phyloP scores from a whole-genome alignment of 2,797 vertebrate species.

The Enoplosus armatus region DNA sequence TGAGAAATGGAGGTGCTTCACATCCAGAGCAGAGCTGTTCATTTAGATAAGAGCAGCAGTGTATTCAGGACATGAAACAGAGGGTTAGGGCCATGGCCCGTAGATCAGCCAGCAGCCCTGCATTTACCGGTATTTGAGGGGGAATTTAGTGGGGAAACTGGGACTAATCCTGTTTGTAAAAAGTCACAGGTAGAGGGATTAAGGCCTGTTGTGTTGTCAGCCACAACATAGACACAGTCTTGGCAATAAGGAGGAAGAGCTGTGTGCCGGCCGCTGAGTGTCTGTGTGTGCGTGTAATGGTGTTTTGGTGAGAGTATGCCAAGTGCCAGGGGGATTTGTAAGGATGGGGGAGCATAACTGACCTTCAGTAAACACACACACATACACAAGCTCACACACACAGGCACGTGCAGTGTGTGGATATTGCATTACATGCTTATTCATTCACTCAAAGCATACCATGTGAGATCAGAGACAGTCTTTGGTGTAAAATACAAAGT shows the following conservation, averaged over 20 bases:
- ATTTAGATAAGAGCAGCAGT: conserved; percentile 82
- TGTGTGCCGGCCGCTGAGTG: conserved; percentile 28
- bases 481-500: conserved; percentile 22
- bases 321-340: conserved; percentile 61
- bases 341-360: conserved; percentile 57
- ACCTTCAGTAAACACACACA: conserved; percentile 64
- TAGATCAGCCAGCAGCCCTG: conserved; percentile 67
- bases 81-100: conserved; percentile 57
- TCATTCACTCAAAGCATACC: conserved; percentile 51
- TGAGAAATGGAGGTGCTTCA: conserved; percentile 44
- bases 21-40: conserved; percentile 76
- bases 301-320: conserved; percentile 44
- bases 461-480: conserved; percentile 40
- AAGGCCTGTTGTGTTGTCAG: conserved; percentile 73
- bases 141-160: conserved; percentile 74
- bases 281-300: conserved; percentile 44
- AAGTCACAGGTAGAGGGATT: conserved; percentile 84
- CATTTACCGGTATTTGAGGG: conserved; percentile 70
- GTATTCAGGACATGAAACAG: conserved; percentile 77
- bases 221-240: conserved; percentile 63
- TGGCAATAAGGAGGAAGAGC: conserved; percentile 48
- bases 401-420: conserved; percentile 29
- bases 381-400: conserved; percentile 21
- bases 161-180: conserved; percentile 85
- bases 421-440: conserved; percentile 67